Evolutionary conservation across 30 jellyfish, hydroid and myxozoan species (phyloP).

Genomic region (Turritopsis dohrnii): DNA sequence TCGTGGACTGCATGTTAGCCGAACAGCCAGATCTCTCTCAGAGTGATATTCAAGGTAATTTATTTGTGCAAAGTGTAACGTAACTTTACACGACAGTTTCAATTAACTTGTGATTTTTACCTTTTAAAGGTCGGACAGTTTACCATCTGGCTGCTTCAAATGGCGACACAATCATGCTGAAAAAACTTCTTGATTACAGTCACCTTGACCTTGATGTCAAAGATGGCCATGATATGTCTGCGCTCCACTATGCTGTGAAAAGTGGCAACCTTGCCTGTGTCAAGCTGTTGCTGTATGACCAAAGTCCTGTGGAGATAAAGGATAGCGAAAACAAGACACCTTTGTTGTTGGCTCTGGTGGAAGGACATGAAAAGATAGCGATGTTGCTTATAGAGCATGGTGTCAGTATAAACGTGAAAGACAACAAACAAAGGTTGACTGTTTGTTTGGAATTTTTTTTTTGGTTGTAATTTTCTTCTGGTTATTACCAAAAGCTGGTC

Average conservation of each 20-base stretch:
- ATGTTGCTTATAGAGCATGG: constrained; percentile 27
- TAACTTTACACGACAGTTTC: not conserved
- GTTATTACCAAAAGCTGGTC: too few species aligned
- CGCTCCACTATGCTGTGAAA: constrained; percentile 33
- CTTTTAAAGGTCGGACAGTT: constrained; percentile 28
- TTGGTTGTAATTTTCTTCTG: not conserved
- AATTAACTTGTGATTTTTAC: not conserved
- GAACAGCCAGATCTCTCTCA: constrained; percentile 35
- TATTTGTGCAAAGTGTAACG: not conserved
- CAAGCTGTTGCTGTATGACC: constrained; percentile 20
- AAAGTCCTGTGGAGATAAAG: constrained; percentile 28
- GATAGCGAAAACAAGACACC: constrained; percentile 35
- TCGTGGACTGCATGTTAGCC: constrained; percentile 24
- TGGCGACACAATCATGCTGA: constrained; percentile 32
- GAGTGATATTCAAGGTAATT: constrained; percentile 17
- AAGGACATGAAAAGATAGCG: constrained; percentile 31
- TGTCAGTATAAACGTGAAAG: constrained; percentile 10
- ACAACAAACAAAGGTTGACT: constrained; percentile 17
- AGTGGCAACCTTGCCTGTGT: constrained; percentile 39
- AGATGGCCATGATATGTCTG: constrained; percentile 24
- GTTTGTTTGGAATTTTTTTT: not conserved
- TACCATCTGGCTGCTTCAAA: constrained; percentile 31
- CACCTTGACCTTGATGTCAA: constrained; percentile 17
- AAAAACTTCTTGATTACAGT: constrained; percentile 36
- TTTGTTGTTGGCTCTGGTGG: constrained; percentile 14